Evolutionary conservation across 2,888 invertebrate species (phyloP).

Genomic region (Strigamia maritima): DNA sequence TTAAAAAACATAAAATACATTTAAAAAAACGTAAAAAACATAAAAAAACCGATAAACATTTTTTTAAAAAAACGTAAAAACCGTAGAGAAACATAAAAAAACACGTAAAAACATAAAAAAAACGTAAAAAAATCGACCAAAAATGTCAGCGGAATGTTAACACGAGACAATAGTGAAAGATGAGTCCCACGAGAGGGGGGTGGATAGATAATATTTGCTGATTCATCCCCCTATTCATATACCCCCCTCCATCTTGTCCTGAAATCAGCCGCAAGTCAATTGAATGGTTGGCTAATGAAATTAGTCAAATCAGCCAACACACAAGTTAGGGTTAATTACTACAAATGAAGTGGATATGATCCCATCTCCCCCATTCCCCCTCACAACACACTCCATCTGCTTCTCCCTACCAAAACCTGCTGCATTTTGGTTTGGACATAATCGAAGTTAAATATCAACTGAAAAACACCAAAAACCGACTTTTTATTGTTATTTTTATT

Average conservation of each 20-base stretch:
- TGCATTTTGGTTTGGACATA: no score
- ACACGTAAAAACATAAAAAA: background rate
- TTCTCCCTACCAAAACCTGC: no score
- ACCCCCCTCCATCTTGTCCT: background rate
- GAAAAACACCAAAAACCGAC: no score
- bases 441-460: no score
- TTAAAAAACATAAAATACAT: no score
- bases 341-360: conserved; percentile 20
- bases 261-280: conserved; percentile 19
- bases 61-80: no score
- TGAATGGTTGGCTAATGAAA: conserved; percentile 23
- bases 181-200: background rate
- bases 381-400: background rate
- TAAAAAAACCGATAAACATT: no score
- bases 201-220: conserved; percentile 1
- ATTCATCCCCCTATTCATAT: background rate
- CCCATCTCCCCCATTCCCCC: background rate
- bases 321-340: conserved; percentile 19
- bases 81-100: background rate
- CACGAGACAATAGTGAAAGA: background rate
- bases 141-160: no score
- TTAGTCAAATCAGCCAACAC: conserved; percentile 19
- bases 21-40: no score
- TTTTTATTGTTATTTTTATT: no score
- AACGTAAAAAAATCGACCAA: no score